A percentile compares a stretch with the other conserved stretches of the same genome.
Evolutionary conservation across 2,113 vertebrate genomes (phyloP).

Genomic region (Albula goreensis): DNA sequence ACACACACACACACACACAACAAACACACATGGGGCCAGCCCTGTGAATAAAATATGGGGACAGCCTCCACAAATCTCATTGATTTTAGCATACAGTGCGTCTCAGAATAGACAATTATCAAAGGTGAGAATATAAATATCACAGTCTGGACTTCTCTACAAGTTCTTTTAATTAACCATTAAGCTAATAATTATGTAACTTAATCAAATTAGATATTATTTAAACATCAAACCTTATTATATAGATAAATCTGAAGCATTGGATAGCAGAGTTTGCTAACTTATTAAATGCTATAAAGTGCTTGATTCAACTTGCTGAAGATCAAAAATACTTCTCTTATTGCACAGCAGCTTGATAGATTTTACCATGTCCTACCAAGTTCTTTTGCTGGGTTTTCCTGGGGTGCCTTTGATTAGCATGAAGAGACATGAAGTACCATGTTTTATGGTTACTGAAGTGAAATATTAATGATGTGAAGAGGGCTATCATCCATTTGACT

Average conservation of each 20-base stretch:
- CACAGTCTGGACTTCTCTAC: neutral
- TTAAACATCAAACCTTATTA: too few species aligned
- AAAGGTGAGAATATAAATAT: neutral
- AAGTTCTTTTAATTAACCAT: neutral
- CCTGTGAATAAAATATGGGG: slow-evolving; percentile 8
- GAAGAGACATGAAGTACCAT: neutral
- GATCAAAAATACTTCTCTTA: neutral
- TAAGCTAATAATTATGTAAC: neutral
- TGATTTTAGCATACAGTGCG: neutral
- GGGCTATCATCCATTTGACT: too few species aligned
- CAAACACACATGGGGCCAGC: neutral
- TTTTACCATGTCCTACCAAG: neutral
- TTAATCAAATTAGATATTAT: too few species aligned
- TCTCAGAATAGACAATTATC: neutral
- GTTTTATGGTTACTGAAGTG: neutral
- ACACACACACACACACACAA: too few species aligned
- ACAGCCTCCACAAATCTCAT: neutral
- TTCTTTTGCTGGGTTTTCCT: neutral
- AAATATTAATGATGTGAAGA: too few species aligned
- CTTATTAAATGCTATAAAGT: too few species aligned
- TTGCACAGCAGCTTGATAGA: neutral
- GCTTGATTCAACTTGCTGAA: too few species aligned
- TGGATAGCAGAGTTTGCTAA: too few species aligned
- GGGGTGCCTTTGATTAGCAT: neutral
- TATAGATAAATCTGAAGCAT: too few species aligned